A percentile compares a stretch with the other conserved stretches of the same genome.
These are phyloP conservation scores for Dendrolimus houi DNA, from an alignment of 2,888 invertebrate species.

Conservation along the genomic window DNA sequence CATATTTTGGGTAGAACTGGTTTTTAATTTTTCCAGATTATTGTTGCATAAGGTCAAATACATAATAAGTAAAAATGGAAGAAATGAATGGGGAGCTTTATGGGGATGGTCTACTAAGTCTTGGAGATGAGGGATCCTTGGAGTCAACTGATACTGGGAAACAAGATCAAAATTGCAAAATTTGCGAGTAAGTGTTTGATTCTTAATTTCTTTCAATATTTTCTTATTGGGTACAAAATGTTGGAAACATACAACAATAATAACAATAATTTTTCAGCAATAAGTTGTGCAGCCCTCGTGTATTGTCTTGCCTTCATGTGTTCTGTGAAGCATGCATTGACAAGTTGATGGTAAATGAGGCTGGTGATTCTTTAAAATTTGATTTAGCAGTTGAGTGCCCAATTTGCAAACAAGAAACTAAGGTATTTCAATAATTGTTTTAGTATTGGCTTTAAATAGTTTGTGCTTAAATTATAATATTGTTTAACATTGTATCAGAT, in stretches of 20 bases:
- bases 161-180: slow-evolving; percentile 79
- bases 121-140: slow-evolving; percentile 69
- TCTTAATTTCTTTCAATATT: not conserved
- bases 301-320: slow-evolving; percentile 95
- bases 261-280: slow-evolving; percentile 66
- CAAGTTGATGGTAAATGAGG: slow-evolving; percentile 84
- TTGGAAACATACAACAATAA: not conserved
- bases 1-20: too few relatives aligned
- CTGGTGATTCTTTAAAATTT: slow-evolving; percentile 79
- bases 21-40: slow-evolving; percentile 44
- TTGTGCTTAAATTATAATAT: slow-evolving; percentile 9
- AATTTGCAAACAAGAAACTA: slow-evolving; percentile 90
- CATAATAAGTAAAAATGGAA: slow-evolving; percentile 78
- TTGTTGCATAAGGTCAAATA: slow-evolving; percentile 61
- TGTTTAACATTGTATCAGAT: slow-evolving; percentile 61
- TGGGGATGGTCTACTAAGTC: slow-evolving; percentile 65
- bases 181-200: slow-evolving; percentile 76
- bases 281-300: slow-evolving; percentile 87
- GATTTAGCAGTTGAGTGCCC: slow-evolving; percentile 84
- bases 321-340: slow-evolving; percentile 95
- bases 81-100: slow-evolving; percentile 73
- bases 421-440: slow-evolving; percentile 57
- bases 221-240: not conserved
- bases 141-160: slow-evolving; percentile 67
- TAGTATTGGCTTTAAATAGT: slow-evolving; percentile 1